Conservation (phyloP, 2,797 vertebrate genomes). For the Spinus pinus region DNA sequence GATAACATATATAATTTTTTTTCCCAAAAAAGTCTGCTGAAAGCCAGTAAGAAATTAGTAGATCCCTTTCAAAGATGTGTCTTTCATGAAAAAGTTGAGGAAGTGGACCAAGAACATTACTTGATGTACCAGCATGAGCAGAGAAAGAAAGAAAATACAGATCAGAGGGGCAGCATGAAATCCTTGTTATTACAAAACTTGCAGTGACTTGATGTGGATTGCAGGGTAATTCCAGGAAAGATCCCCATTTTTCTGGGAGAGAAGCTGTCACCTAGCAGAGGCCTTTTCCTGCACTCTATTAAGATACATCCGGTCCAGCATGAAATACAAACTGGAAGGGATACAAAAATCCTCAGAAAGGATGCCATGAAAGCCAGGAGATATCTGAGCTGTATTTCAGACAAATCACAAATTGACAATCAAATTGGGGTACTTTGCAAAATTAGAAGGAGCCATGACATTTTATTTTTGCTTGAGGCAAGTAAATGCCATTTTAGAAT, state of each 20-base stretch:
- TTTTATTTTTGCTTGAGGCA: background rate
- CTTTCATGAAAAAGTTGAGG: background rate
- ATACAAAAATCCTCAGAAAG: background rate
- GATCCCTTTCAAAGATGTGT: background rate
- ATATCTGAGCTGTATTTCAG: background rate
- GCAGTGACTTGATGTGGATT: background rate
- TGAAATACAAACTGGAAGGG: background rate
- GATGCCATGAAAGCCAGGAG: background rate
- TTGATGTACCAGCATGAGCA: background rate
- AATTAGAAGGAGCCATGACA: background rate
- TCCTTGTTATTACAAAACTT: background rate
- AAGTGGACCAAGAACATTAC: background rate
- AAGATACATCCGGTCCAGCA: background rate
- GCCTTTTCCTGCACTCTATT: background rate
- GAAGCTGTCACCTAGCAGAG: background rate
- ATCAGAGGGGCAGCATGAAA: background rate
- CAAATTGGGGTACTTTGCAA: conserved; percentile 1
- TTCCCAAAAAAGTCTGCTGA: background rate
- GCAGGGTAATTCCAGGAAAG: background rate
- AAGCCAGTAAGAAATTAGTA: background rate
- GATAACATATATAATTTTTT: background rate
- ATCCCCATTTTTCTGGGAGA: background rate
- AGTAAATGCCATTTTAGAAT: conserved; percentile 28
- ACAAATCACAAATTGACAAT: background rate
- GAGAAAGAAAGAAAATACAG: background rate